Evolutionary conservation across 2,113 vertebrate species (phyloP), one percentile per base, ranked within the genome.

Genomic region (Chionis minor): DNA sequence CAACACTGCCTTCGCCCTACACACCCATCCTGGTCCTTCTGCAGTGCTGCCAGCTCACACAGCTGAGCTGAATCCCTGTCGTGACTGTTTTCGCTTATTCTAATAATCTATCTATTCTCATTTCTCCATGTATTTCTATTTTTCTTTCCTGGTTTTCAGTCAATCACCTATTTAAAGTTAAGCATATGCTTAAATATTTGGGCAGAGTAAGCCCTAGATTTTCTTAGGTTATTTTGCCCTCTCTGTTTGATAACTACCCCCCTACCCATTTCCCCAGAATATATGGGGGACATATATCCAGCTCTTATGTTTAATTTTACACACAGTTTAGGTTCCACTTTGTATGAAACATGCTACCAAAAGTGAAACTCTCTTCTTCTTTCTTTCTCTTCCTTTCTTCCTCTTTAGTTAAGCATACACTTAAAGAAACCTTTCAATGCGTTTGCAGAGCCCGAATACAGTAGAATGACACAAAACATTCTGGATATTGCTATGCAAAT

Each of bases 401-500:
- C 69, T 91, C 83, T 92, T 94, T 80, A 70, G 45, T 86, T 92
- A 94, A 91, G 79, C 45, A 86, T 86, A 96, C 22, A 3, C 93
- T 94, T 96, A 98, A 97, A 98, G 94, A 97, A 98, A 98, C 91
- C 92, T 97, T 97, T 97, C 94, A 94, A 42, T 69, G 55, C 13
- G 1, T 81, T 95, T 92, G 86, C 83, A 91, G 95, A 91, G 95
- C 75, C 70, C 66, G 63, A 89, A 97, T 84, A 80, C 95, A 79
- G 96, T 91, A 94, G 73, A 95, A 81, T 96, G 97, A 63, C 92
- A 97, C 97, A 98, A 98, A 96, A 97, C 96, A 96, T 98, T 97
- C 95, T 98, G 97, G 95, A 97, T 98, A 98, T 98, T 98, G 97
- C 98, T 97, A 97, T 98, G 98, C 98, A 98, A 98, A 98, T 98